A percentile compares a stretch with the other conserved stretches of the same genome.
Conservation (phyloP, 2,113 vertebrate genomes). For the Protobothrops mucrosquamatus region DNA sequence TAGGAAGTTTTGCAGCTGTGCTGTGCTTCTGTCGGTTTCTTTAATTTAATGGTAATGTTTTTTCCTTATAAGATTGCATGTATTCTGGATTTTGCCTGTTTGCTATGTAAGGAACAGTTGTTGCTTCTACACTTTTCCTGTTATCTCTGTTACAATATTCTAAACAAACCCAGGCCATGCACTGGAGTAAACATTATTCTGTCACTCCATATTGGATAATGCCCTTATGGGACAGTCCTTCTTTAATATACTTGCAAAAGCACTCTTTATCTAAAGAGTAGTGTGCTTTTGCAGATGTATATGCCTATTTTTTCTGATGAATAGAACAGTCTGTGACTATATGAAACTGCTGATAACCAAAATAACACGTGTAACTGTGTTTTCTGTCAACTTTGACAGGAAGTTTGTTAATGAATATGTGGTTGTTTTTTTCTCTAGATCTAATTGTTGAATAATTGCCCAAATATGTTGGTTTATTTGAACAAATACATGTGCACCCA, state of each 20-base stretch:
- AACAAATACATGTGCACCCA: neutral
- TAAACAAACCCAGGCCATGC: neutral
- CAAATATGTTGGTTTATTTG: neutral
- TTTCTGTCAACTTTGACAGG: neutral
- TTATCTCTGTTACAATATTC: neutral
- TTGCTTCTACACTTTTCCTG: neutral
- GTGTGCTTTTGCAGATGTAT: slow-evolving; percentile 21
- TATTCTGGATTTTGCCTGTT: neutral
- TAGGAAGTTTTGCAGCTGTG: slow-evolving; percentile 11
- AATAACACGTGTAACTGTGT: accelerated
- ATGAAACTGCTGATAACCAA: neutral
- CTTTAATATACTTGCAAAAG: neutral
- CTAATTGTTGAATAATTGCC: neutral
- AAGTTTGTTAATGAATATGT: neutral
- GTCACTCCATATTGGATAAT: slow-evolving; percentile 5
- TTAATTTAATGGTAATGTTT: neutral
- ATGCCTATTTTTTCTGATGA: neutral
- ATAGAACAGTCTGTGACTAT: neutral
- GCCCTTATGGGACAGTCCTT: neutral
- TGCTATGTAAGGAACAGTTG: neutral
- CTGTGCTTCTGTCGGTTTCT: neutral
- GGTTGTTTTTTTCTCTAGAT: neutral
- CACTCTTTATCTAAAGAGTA: neutral
- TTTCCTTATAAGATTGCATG: neutral
- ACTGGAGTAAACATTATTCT: neutral